phyloP scores from a whole-genome alignment of 2,888 invertebrate species.

The Synanthedon andrenaeformis region DNA sequence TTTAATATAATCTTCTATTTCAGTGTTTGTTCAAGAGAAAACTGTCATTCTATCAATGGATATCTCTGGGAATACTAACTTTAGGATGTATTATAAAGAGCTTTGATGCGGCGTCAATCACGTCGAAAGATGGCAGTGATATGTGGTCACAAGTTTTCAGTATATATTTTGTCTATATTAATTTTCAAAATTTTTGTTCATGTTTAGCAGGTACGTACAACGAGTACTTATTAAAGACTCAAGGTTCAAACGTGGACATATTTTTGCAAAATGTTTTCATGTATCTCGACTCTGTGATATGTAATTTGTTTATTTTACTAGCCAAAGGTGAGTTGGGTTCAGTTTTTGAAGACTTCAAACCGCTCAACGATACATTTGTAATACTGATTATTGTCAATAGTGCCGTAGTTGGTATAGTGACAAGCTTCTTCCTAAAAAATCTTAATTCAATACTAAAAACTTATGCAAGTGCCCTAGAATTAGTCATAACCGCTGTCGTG shows the following conservation, averaged over 20 bases:
- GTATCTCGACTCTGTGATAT: conserved; percentile 94
- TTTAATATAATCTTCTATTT: conserved; percentile 22
- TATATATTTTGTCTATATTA: conserved; percentile 74
- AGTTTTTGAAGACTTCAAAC: conserved; percentile 70
- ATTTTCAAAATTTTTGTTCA: conserved; percentile 88
- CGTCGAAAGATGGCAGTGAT: conserved; percentile 27
- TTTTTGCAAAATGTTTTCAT: conserved; percentile 95
- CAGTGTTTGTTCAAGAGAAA: conserved; percentile 89
- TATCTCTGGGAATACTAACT: conserved; percentile 87
- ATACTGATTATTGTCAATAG: conserved; percentile 88
- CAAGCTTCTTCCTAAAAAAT: conserved; percentile 92
- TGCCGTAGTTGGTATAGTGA: conserved; percentile 91
- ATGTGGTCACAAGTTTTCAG: conserved; percentile 59
- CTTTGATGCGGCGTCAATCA: conserved; percentile 66
- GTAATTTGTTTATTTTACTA: conserved; percentile 81
- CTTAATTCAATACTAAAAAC: conserved; percentile 96
- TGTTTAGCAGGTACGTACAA: conserved; percentile 97
- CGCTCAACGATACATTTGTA: conserved; percentile 77
- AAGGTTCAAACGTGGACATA: conserved; percentile 86
- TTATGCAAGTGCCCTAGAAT: conserved; percentile 93
- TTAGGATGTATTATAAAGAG: conserved; percentile 93
- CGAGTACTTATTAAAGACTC: conserved; percentile 90
- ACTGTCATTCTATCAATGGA: conserved; percentile 86
- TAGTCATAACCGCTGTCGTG: conserved; percentile 89
- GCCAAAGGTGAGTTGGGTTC: conserved; percentile 74